These are phyloP conservation scores for Plebejus melissa DNA, from an alignment of 2,888 invertebrate genomes.

Conservation along the genomic window DNA sequence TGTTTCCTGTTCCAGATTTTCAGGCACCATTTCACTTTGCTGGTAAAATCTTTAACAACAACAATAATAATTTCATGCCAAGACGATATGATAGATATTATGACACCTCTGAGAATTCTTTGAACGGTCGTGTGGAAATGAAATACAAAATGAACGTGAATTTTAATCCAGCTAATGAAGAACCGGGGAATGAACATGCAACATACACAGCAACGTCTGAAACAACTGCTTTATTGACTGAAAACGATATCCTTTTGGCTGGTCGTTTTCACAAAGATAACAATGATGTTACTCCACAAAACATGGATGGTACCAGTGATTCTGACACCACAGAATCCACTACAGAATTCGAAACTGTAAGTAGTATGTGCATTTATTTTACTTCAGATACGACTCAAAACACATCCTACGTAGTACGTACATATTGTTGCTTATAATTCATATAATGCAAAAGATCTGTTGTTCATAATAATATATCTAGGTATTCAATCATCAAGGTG, in stretches of 20 bases:
- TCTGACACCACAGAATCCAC: not conserved
- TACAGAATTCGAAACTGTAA: conserved; percentile 21
- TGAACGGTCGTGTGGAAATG: not conserved
- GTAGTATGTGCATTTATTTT: not conserved
- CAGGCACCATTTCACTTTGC: not conserved
- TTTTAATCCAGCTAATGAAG: not conserved
- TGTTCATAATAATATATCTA: too few relatives aligned
- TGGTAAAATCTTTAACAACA: not conserved
- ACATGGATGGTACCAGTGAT: not conserved
- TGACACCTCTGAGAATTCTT: not conserved
- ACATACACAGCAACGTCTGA: not conserved
- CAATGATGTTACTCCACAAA: not conserved
- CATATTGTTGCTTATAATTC: too few relatives aligned
- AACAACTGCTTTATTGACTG: not conserved
- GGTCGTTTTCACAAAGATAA: not conserved
- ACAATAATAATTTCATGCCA: not conserved
- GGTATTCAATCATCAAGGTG: not conserved
- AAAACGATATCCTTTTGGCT: not conserved
- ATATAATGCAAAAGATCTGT: too few relatives aligned
- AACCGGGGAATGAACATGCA: not conserved
- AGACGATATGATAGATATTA: not conserved
- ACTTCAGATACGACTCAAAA: too few relatives aligned
- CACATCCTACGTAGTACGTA: too few relatives aligned
- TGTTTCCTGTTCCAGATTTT: conserved; percentile 19
- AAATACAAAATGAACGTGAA: not conserved